These are phyloP conservation scores for Xestia rhomboidea DNA, from an alignment of 2,888 invertebrate genomes.

Conservation along the genomic window DNA sequence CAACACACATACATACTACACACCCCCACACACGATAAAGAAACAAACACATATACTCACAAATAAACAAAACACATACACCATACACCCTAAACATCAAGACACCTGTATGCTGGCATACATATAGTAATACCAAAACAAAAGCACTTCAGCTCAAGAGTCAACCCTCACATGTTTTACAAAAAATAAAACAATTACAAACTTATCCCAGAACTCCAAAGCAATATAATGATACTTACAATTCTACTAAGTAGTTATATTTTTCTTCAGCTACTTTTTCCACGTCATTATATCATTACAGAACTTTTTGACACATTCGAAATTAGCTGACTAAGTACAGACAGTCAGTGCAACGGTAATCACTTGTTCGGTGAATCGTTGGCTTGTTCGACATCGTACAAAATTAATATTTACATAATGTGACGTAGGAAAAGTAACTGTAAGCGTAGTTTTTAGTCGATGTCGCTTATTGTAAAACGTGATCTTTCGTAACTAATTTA, in stretches of 20 bases:
- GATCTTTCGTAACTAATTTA: constrained; percentile 35
- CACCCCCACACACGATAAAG: background rate
- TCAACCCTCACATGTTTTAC: background rate
- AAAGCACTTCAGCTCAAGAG: background rate
- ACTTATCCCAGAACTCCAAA: background rate
- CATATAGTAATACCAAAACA: background rate
- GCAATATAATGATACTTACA: constrained; percentile 10
- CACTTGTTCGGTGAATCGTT: background rate
- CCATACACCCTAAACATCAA: background rate
- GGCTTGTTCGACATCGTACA: background rate
- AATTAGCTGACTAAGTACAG: background rate
- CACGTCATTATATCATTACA: background rate
- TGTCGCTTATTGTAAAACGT: constrained; percentile 54
- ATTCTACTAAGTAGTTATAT: background rate
- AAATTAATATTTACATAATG: background rate
- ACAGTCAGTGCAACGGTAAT: too few relatives aligned
- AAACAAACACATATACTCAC: background rate
- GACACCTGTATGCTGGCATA: background rate
- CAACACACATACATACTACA: background rate
- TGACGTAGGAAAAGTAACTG: constrained; percentile 25
- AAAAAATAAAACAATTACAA: background rate
- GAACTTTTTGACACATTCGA: background rate
- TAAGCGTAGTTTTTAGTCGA: constrained; percentile 30
- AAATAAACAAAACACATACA: background rate
- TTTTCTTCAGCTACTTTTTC: constrained; percentile 12